phyloP scores from a whole-genome alignment of 2,113 vertebrate genomes.

The Rhodinocichla rosea region DNA sequence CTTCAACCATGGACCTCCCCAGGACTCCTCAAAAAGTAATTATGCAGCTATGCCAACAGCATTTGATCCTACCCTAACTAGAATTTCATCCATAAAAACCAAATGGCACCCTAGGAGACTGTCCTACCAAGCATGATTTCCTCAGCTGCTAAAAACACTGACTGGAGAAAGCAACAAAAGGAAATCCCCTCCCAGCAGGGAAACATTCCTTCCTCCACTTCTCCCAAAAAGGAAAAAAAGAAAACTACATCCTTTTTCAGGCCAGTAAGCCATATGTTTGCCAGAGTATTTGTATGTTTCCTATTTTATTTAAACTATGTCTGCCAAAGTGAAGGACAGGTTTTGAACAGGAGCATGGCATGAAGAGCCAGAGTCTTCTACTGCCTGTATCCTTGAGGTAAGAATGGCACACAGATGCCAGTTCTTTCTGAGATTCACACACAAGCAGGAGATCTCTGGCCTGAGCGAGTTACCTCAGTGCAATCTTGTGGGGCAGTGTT shows the following conservation, averaged over 20 bases:
- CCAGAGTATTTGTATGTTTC: background rate
- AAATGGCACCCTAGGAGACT: background rate
- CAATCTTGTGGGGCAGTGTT: background rate
- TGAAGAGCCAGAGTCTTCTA: background rate
- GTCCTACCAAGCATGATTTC: background rate
- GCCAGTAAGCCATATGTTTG: background rate
- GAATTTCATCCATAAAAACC: background rate
- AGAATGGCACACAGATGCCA: background rate
- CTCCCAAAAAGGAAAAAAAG: background rate
- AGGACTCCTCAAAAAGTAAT: background rate
- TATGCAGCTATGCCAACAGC: background rate
- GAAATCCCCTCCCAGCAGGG: background rate
- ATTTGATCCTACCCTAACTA: background rate
- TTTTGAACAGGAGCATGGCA: background rate
- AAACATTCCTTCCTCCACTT: background rate
- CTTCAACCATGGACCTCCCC: background rate
- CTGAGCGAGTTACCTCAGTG: background rate
- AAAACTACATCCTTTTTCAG: background rate
- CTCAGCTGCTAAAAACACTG: background rate
- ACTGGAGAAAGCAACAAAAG: background rate
- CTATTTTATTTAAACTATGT: background rate
- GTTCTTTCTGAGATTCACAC: background rate
- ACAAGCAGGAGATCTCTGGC: background rate
- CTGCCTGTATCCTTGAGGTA: background rate
- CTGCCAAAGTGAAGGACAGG: background rate